phyloP scores from a whole-genome alignment of 2,113 vertebrate genomes.

The Uropsilus gracilis region DNA sequence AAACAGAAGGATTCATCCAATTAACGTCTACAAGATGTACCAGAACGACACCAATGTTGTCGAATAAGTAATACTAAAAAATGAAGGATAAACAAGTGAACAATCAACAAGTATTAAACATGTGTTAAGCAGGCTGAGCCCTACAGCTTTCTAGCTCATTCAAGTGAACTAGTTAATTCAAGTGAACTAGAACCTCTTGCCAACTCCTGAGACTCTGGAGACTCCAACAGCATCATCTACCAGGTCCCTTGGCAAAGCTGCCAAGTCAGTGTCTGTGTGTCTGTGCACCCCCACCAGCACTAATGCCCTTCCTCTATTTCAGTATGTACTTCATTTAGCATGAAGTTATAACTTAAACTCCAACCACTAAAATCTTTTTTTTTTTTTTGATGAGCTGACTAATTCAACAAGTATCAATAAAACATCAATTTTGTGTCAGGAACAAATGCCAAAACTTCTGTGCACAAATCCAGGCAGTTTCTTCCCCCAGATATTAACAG shows the following conservation, averaged over 20 bases:
- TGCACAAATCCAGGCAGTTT: neutral
- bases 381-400: conserved; percentile 38
- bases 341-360: conserved; percentile 41
- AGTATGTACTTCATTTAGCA: neutral
- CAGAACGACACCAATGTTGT: neutral
- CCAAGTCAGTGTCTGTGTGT: neutral
- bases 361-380: neutral
- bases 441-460: neutral
- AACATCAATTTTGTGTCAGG: neutral
- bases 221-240: neutral
- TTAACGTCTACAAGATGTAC: neutral
- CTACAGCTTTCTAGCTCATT: conserved; percentile 8
- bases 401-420: conserved; percentile 21
- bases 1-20: neutral
- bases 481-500: neutral
- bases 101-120: neutral
- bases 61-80: neutral
- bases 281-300: too few relatives aligned
- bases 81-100: neutral
- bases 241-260: neutral
- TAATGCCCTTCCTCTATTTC: neutral
- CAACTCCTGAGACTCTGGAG: neutral
- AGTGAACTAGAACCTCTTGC: neutral
- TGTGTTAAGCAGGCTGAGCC: neutral
- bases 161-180: conserved; percentile 27